A percentile compares a stretch with the other conserved stretches of the same genome.
Conservation (phyloP, 2,888 invertebrate species). For the Alviniconcha strummeri region DNA sequence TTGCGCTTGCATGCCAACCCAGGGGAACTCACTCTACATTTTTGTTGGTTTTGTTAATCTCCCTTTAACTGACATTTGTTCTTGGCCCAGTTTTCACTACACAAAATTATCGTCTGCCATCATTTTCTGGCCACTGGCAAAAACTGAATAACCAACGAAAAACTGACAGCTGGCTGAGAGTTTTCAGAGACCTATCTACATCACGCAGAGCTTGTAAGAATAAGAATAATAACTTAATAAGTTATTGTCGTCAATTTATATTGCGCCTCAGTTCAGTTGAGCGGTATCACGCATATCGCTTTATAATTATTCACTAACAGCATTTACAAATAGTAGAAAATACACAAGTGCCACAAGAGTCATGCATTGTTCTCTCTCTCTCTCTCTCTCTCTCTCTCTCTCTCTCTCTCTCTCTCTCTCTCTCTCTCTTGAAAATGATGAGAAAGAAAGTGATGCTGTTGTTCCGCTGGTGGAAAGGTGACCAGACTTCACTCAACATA, state of each 20-base stretch:
- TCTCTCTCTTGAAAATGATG: constrained; percentile 34
- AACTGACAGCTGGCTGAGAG: background rate
- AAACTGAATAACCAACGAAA: background rate
- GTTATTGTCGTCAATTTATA: background rate
- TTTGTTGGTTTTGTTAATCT: no score
- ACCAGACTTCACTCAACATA: no score
- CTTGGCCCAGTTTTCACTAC: no score
- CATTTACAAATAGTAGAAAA: background rate
- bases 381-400: no score
- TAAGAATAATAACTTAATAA: background rate
- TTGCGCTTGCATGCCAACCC: background rate
- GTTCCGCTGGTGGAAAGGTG: constrained; percentile 71
- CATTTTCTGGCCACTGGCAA: no score
- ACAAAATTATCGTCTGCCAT: no score
- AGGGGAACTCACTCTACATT: background rate
- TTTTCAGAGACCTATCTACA: background rate
- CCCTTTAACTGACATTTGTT: no score
- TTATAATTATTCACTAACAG: no score
- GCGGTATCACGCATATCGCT: no score
- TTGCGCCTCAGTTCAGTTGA: background rate
- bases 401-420: no score
- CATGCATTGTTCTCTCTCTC: no score
- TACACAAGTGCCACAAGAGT: background rate
- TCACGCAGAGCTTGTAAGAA: background rate
- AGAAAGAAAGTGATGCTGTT: constrained; percentile 61